phyloP scores from a whole-genome alignment of 2,888 invertebrate genomes.

The Shargacucullia verbasci region DNA sequence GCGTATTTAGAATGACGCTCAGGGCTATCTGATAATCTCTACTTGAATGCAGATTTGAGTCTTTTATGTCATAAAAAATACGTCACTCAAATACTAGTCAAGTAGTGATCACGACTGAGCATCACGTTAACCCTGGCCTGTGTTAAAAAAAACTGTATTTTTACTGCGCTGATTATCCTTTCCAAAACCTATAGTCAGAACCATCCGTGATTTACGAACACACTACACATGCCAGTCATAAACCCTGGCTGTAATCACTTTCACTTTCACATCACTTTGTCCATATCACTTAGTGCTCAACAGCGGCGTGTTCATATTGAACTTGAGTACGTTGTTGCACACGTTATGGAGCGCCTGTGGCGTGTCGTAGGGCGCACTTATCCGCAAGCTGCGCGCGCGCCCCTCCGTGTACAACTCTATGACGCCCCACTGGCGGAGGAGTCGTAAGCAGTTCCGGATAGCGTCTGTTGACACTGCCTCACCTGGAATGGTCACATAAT shows the following conservation, averaged over 20 bases:
- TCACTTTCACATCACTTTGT: not conserved
- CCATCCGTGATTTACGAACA: too few relatives aligned
- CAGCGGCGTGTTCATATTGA: slow-evolving; percentile 74
- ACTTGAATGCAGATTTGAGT: too few relatives aligned
- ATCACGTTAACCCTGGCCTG: too few relatives aligned
- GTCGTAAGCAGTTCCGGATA: slow-evolving; percentile 94
- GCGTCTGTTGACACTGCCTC: slow-evolving; percentile 97
- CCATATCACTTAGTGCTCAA: slow-evolving; percentile 58
- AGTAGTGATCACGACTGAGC: too few relatives aligned
- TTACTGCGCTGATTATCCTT: too few relatives aligned
- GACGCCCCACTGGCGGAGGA: slow-evolving; percentile 94
- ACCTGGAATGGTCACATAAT: slow-evolving; percentile 85
- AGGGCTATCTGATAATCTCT: too few relatives aligned
- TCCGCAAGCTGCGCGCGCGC: slow-evolving; percentile 67
- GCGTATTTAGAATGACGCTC: too few relatives aligned
- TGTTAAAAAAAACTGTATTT: too few relatives aligned
- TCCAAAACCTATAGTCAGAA: too few relatives aligned
- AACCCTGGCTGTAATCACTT: slow-evolving; percentile 26
- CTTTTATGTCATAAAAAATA: too few relatives aligned
- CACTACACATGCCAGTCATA: too few relatives aligned
- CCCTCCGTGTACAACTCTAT: slow-evolving; percentile 88
- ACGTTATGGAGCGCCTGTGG: slow-evolving; percentile 60
- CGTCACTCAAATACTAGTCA: too few relatives aligned
- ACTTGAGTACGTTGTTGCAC: slow-evolving; percentile 73
- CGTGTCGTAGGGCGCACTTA: slow-evolving; percentile 69